Conservation (phyloP, 2,113 vertebrate genomes). For the Anolis sagrei region DNA sequence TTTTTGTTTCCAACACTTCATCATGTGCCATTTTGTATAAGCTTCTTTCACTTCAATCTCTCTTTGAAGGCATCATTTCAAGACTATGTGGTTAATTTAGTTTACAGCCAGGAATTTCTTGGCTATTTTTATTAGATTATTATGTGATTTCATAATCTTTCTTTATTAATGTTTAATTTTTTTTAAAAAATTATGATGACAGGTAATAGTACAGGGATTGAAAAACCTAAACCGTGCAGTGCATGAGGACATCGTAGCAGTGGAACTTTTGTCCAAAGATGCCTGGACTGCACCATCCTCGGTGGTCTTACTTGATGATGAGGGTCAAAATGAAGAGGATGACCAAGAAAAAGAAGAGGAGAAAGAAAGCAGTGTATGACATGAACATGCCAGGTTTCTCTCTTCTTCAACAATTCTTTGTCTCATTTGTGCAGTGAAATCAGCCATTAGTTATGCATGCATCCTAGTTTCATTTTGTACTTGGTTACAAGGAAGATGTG, state of each 20-base stretch:
- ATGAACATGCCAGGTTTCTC: slow-evolving; percentile 31
- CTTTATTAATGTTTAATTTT: not conserved
- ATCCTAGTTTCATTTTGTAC: not conserved
- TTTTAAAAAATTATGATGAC: slow-evolving; percentile 1
- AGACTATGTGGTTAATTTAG: not conserved
- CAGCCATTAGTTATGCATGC: not conserved
- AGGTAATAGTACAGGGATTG: slow-evolving; percentile 94
- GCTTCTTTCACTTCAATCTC: too few species aligned
- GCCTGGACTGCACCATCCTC: slow-evolving; percentile 91
- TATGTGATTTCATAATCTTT: not conserved
- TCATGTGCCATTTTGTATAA: too few species aligned
- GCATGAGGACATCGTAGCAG: slow-evolving; percentile 92
- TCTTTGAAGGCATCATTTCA: not conserved
- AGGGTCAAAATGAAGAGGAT: slow-evolving; percentile 82
- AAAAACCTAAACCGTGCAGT: slow-evolving; percentile 92
- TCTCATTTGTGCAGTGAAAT: not conserved
- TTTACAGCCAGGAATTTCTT: not conserved
- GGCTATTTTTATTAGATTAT: not conserved
- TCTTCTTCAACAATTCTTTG: not conserved
- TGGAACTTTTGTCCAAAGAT: slow-evolving; percentile 85
- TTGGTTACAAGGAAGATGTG: not conserved
- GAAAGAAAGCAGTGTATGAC: slow-evolving; percentile 77
- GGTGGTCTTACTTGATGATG: slow-evolving; percentile 91
- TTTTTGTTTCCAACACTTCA: not conserved
- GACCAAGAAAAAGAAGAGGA: slow-evolving; percentile 84